Evolutionary conservation across 2,113 vertebrate genomes (phyloP).

Genomic region (Passerina amoena): DNA sequence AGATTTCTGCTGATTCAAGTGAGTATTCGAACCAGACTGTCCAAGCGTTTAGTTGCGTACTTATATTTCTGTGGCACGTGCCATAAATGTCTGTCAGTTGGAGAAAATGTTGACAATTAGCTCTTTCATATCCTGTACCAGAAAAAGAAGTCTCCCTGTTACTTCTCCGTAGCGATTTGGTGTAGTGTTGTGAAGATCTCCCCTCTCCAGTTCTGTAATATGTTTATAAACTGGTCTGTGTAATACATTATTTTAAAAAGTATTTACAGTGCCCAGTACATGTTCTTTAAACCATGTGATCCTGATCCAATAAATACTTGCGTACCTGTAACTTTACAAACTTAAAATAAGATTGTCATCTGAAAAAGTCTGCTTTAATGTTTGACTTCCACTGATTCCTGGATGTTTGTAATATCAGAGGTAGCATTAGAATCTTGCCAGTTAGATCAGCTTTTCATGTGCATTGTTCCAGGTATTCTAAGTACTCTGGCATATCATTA

Average conservation of each 20-base stretch:
- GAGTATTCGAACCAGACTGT: neutral
- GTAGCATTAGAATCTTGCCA: neutral
- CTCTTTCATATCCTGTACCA: neutral
- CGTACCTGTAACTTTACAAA: neutral
- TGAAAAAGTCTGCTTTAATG: neutral
- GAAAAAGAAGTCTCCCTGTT: neutral
- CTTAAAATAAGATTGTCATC: neutral
- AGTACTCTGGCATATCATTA: neutral
- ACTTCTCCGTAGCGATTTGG: neutral
- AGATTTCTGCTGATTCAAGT: neutral
- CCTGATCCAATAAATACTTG: neutral
- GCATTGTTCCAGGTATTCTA: slow-evolving; percentile 6
- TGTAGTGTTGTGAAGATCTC: neutral
- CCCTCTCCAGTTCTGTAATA: neutral
- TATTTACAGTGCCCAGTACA: neutral
- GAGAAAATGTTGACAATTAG: neutral
- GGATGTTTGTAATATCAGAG: neutral
- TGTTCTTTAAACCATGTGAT: neutral
- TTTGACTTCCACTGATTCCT: neutral
- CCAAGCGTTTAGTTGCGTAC: rapidly evolving
- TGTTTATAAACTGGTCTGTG: neutral
- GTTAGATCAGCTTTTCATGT: neutral
- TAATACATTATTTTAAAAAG: neutral
- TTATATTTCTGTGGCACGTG: neutral
- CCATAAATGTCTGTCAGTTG: neutral